phyloP scores from a whole-genome alignment of 2,797 vertebrate species.

The Alauda arvensis region DNA sequence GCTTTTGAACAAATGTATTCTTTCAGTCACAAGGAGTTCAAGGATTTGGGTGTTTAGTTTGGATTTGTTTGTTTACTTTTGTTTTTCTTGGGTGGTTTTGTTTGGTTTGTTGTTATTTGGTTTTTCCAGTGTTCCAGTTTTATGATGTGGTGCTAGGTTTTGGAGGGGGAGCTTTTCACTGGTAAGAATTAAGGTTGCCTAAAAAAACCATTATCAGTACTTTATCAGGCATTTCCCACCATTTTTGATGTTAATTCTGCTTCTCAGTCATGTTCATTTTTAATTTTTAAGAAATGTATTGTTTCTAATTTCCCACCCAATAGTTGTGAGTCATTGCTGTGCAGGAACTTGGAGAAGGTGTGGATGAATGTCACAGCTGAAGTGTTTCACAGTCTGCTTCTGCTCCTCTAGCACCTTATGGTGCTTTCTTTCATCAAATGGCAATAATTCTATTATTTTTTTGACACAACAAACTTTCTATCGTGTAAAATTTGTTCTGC shows the following conservation, averaged over 20 bases:
- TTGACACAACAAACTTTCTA: background rate
- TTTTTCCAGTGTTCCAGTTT: background rate
- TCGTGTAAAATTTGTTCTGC: background rate
- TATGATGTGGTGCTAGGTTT: background rate
- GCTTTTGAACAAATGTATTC: background rate
- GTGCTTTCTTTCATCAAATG: background rate
- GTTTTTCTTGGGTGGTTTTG: background rate
- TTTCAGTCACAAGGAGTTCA: background rate
- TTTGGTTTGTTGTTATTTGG: background rate
- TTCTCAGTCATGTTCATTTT: background rate
- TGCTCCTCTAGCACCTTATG: background rate
- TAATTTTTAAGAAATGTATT: background rate
- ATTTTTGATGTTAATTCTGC: background rate
- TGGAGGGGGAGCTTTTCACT: fast-evolving
- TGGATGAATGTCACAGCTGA: background rate
- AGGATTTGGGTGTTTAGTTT: background rate
- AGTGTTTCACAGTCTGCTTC: background rate
- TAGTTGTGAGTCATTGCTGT: background rate
- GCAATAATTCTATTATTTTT: background rate
- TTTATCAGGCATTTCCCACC: background rate
- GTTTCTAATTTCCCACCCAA: background rate
- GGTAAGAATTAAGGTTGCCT: background rate
- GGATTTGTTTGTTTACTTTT: background rate
- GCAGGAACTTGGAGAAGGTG: background rate
- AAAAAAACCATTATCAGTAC: background rate